Evolutionary conservation across 2,113 vertebrate genomes (phyloP).

Genomic region (Platanista minor): DNA sequence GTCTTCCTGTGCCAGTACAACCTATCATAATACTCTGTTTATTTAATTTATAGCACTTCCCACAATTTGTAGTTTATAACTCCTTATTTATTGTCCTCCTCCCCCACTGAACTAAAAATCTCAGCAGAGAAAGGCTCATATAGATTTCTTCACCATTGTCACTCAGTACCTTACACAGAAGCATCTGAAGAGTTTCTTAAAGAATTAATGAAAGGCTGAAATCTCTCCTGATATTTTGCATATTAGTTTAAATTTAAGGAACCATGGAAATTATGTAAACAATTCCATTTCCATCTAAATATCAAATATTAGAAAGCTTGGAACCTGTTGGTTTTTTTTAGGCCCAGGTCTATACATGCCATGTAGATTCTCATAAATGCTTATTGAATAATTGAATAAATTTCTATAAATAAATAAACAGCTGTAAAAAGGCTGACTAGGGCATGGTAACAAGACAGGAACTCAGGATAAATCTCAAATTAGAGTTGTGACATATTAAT

Average conservation of each 20-base stretch:
- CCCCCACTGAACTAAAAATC: neutral
- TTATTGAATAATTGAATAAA: neutral
- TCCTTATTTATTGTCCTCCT: neutral
- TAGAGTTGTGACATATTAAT: neutral
- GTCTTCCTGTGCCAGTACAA: neutral
- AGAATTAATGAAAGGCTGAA: neutral
- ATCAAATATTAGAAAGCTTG: neutral
- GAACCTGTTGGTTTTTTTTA: neutral
- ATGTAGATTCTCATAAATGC: neutral
- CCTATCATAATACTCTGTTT: no score
- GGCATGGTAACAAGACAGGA: neutral
- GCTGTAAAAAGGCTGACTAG: neutral
- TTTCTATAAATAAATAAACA: neutral
- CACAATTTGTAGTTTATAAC: neutral
- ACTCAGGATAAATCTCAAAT: neutral
- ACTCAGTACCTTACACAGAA: neutral
- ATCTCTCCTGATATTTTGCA: neutral
- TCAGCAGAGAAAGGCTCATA: neutral
- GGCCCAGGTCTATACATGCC: neutral
- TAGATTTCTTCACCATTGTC: neutral
- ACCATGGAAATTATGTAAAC: neutral
- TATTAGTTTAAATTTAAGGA: neutral
- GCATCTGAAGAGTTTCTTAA: neutral
- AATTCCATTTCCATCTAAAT: neutral
- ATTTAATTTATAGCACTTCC: neutral